These are phyloP conservation scores for Ploceus nigricollis DNA, from an alignment of 2,113 vertebrate genomes.

Conservation along the genomic window DNA sequence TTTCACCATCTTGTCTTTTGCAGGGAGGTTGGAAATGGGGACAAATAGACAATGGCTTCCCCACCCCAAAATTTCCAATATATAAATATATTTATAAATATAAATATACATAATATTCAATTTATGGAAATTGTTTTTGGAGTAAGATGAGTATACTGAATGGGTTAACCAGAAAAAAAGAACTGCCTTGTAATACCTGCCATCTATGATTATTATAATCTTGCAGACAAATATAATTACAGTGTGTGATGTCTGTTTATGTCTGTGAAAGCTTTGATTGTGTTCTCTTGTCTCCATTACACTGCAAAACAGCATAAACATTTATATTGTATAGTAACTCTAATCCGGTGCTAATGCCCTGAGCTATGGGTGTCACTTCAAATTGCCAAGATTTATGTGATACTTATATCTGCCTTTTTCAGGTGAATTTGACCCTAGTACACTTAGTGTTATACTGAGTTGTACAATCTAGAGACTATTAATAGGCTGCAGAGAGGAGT, in stretches of 20 bases:
- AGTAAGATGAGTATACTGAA: constrained; percentile 51
- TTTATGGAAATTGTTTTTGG: constrained; percentile 44
- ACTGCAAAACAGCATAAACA: constrained; percentile 76
- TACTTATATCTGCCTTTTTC: constrained; percentile 37
- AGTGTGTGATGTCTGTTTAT: constrained; percentile 76
- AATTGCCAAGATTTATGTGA: constrained; percentile 57
- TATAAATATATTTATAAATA: not conserved
- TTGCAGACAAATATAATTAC: constrained; percentile 80
- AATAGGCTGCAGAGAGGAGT: constrained; percentile 36
- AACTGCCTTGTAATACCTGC: constrained; percentile 70
- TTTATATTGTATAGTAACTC: constrained; percentile 65
- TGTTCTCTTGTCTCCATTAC: constrained; percentile 71
- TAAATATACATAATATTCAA: not conserved
- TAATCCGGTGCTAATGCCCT: constrained; percentile 64
- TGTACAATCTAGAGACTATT: constrained; percentile 25
- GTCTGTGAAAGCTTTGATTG: constrained; percentile 76
- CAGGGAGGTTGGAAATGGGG: not conserved
- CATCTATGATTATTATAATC: constrained; percentile 77
- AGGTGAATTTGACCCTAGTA: constrained; percentile 66
- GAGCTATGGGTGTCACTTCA: constrained; percentile 64
- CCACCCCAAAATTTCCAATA: not conserved
- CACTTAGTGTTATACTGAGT: not conserved
- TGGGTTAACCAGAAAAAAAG: constrained; percentile 61
- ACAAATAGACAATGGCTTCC: not conserved
- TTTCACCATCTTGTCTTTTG: not conserved